A percentile compares a stretch with the other conserved stretches of the same genome.
Evolutionary conservation across 2,888 invertebrate species (phyloP).

Genomic region (Myopa testacea): DNA sequence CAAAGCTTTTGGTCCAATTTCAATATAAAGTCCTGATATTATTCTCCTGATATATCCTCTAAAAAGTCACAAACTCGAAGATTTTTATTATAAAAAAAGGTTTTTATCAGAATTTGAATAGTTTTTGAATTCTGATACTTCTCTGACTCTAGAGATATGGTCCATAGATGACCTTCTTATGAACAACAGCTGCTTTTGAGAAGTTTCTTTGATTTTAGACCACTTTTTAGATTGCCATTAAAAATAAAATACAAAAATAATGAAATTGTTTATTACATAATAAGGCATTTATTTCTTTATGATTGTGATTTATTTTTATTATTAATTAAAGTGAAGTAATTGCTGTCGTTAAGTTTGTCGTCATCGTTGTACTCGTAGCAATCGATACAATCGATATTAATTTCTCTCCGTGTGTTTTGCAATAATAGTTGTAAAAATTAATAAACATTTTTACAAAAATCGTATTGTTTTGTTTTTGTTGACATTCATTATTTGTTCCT

Average conservation of each 20-base stretch:
- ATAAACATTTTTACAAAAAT: background rate
- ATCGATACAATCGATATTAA: background rate
- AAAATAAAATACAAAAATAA: background rate
- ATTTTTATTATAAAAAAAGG: too few species aligned
- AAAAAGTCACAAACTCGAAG: too few species aligned
- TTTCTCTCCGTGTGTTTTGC: slow-evolving; percentile 9
- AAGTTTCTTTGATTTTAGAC: background rate
- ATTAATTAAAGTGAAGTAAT: background rate
- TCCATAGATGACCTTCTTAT: too few species aligned
- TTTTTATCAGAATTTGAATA: too few species aligned
- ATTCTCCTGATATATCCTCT: too few species aligned
- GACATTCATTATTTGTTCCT: background rate
- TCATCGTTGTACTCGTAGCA: background rate
- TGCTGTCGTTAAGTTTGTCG: background rate
- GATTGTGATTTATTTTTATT: background rate
- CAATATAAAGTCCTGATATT: too few species aligned
- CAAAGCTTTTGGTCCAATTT: too few species aligned
- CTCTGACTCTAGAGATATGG: too few species aligned
- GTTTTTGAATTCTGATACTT: too few species aligned
- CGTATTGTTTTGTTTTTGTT: background rate
- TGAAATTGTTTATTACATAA: background rate
- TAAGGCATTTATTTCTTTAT: background rate
- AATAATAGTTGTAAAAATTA: background rate
- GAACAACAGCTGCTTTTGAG: background rate
- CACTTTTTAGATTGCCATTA: background rate